Evolutionary conservation across 2,797 vertebrate species (phyloP), one percentile per base, ranked within the genome.

Genomic region (Australoheros facetus): DNA sequence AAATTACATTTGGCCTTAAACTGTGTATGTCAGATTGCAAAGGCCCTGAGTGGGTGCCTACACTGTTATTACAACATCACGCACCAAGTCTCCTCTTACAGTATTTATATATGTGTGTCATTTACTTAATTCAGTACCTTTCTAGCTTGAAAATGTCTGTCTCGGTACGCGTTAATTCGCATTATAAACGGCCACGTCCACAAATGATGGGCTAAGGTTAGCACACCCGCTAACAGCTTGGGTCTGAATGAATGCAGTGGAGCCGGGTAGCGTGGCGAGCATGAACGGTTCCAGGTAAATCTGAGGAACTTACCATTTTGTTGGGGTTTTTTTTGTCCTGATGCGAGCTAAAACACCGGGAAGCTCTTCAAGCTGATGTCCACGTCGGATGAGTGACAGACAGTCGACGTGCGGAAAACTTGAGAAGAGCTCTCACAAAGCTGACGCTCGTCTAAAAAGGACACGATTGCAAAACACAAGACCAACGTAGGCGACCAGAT

Each of bases 391-490:
- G 72, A 81, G 69, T 13, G 19, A 81, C 72, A 80, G 62, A 17
- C 74, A 23, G 71, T 26, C 26, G 14, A 30, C 26, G 76, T 59
- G 19, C 28, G 78, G 88, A 79, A 81, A 92, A 86, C 81, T 84
- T 82, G 30, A 75, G 89, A 85, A 89, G 84, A 88, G 89, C 83
- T 19, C 66, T 16, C 73, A 58, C 60, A 90, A 77, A 71, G 94
- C 92, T 96, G 94, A 96, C 95, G 95, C 73, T 56, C 12, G 71
- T 83, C 91, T 91, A 85, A 93, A 93, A 96, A 95, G 93, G 95
- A 96, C 96, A 96, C 95, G 96, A 96, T 94, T 90, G 91, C 94
- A 87, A 80, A 90, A 72, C 42, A 56, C 37, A 95, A 88, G 95
- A 91, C 94, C 95, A 54, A 17, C 1, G 1, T 4, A 82, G 86